Percentiles rank a stretch among this genome's conserved stretches.
phyloP scores from a whole-genome alignment of 2,113 vertebrate genomes.

The Thermophis baileyi region DNA sequence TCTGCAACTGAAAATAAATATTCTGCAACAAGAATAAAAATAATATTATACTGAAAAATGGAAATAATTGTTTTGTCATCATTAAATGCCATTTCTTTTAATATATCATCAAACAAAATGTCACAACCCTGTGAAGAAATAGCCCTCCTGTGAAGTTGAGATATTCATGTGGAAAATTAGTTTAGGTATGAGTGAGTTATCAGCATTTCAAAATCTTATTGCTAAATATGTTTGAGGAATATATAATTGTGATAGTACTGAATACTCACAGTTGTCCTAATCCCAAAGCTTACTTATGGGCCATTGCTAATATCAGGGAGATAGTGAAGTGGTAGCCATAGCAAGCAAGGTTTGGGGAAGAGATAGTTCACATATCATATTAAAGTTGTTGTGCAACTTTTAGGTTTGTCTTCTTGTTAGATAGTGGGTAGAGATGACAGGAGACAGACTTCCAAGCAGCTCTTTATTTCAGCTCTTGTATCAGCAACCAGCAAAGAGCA shows the following conservation, averaged over 20 bases:
- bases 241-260: not conserved
- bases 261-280: not conserved
- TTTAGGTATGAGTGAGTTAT: slow-evolving; percentile 9
- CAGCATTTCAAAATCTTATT: slow-evolving; percentile 9
- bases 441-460: no score
- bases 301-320: not conserved
- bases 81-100: slow-evolving; percentile 5
- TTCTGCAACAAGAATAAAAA: not conserved
- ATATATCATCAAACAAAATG: slow-evolving; percentile 11
- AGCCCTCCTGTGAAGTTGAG: slow-evolving; percentile 1
- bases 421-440: no score
- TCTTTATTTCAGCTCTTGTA: no score
- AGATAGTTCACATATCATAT: not conserved
- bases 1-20: not conserved
- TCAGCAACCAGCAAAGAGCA: no score
- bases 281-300: no score
- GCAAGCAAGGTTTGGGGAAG: not conserved
- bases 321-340: not conserved
- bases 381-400: not conserved
- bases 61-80: not conserved
- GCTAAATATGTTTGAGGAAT: not conserved
- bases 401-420: not conserved
- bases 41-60: not conserved
- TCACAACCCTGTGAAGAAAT: not conserved
- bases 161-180: slow-evolving; percentile 9